Base-by-base conservation (phyloP, 2,888 invertebrate species). In the Eupithecia subfuscata region DNA sequence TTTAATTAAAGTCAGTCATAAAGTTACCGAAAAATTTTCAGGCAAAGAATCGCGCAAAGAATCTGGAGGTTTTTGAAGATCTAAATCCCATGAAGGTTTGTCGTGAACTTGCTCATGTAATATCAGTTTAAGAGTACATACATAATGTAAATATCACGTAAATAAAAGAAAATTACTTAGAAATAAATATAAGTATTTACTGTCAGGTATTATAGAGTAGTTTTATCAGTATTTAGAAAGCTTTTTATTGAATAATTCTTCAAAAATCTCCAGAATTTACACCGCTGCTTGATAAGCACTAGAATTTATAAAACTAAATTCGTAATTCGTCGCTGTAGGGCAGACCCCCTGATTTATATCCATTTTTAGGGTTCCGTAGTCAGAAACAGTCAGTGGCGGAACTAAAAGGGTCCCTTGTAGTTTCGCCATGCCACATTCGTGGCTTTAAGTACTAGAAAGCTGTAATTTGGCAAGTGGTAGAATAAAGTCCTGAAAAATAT, bases 61-160 rank as follows among this genome's bases (percentile, higher is more conserved):
- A 86, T 91, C 89, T 88, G 90, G 91, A 90, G 90, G 80, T 89
- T 93, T 92, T 88, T 88, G 88, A 88, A 92, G 93, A 94, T 84
- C 92, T 93, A 87, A 83, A 89, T 83, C 90, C 93, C 73, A 79
- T 74, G 80, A 84, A 92, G 92, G 93, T 93, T 91, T 88, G 92
- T 93, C 75, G 75, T 75, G 79, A 80, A 82, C 81, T 79, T 78
- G 75, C 81, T 80, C 82, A 74, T 74, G 76, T 79, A 75, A 77
- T 74, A 76, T 69, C 65, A 75, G 70, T 81, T 77, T 78, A 78
- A 48, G 0, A 30, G n/a, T 69, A 68, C 22, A 30, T 30, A 68
- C 40, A 40, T 37, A 43, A 73, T 30, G 12, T 69, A 74, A 45
- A 37, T 45, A 69, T 72, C 22, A 16, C 40, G 12, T 74, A 73